Evolutionary conservation across 2,797 vertebrate genomes (phyloP).

Genomic region (Hyperoplus immaculatus): DNA sequence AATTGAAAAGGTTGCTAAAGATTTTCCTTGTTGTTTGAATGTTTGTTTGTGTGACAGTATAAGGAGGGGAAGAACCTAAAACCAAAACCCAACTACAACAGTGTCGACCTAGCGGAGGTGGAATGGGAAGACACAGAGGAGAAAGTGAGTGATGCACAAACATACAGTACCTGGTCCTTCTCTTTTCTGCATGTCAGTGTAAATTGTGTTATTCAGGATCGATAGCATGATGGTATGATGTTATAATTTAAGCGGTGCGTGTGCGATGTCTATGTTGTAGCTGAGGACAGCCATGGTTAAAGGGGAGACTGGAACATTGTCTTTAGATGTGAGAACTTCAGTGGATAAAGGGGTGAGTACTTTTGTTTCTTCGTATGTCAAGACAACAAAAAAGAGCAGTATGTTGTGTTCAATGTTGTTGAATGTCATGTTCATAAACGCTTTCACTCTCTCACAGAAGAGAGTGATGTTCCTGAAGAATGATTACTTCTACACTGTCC

Average conservation of each 20-base stretch:
- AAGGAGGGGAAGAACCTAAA: slow-evolving; percentile 94
- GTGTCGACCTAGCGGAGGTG: slow-evolving; percentile 95
- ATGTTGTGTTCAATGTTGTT: background rate
- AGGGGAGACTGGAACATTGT: slow-evolving; percentile 90
- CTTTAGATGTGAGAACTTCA: slow-evolving; percentile 91
- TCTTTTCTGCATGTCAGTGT: background rate
- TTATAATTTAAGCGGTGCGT: background rate
- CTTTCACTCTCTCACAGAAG: slow-evolving; percentile 80
- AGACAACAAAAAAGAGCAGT: background rate
- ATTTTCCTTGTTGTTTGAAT: slow-evolving; percentile 8
- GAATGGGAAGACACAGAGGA: slow-evolving; percentile 95
- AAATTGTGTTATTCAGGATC: background rate
- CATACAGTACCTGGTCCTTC: background rate
- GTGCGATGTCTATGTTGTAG: slow-evolving; percentile 75
- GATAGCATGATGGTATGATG: background rate
- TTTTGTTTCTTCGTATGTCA: slow-evolving; percentile 15
- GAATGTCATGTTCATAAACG: background rate
- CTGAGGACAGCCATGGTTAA: slow-evolving; percentile 98
- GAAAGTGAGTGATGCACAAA: slow-evolving; percentile 84
- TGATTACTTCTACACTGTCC: slow-evolving; percentile 95
- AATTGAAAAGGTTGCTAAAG: background rate
- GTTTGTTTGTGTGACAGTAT: slow-evolving; percentile 84
- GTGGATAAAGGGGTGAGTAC: slow-evolving; percentile 95
- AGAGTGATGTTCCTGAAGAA: slow-evolving; percentile 94
- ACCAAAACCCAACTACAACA: slow-evolving; percentile 97